Base-by-base conservation (phyloP, 1,140 invertebrate genomes). In the Megathymus violae region DNA sequence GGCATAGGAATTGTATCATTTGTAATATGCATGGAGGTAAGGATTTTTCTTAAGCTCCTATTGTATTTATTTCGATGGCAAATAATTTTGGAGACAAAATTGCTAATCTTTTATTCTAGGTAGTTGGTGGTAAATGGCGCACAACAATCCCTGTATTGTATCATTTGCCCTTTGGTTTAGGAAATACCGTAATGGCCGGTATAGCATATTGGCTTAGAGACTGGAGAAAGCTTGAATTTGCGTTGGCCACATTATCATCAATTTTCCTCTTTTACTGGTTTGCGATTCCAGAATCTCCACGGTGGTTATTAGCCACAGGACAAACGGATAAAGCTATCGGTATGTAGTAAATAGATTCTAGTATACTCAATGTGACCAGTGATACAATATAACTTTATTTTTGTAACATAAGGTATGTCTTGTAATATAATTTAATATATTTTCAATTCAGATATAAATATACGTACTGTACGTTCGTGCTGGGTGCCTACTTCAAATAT, bases 221-320 rank as follows among this genome's bases (percentile, higher is more conserved):
- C 31, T 97, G 96, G 96, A 89, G 93, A 7, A 92, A 94, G 67
- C 94, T 96, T 27, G 95, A 97, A 88, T 91, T 96, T 72, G 92
- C 93, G 4, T 91, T 96, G 25, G 95, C 95, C 0, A 80, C 95
- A 3, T 93, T 96, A 9, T 94, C 95, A 0, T 81, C 94, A 10
- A 74, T 95, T 5, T 92, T 95, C 44, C 64, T 97, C 4, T 89
- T 93, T 0, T 96, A 95, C 69, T 94, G 94, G 67, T 95, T 94
- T 91, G 78, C 95, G 1, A 87, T 97, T 68, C 94, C 96, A 4
- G 96, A 97, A 88, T 96, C 95, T 4, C 96, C 96, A 0, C 91
- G 96, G 27, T 97, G 96, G 96, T 89, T 97, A 1, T 76, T 96
- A 0, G 94, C 95, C 4, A 93, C 94, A 6, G 95, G 95, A 0